Percentiles rank a stretch among this genome's conserved stretches.
These are phyloP conservation scores for Aleiodes alternator DNA, from an alignment of 2,888 invertebrate genomes.

Conservation along the genomic window DNA sequence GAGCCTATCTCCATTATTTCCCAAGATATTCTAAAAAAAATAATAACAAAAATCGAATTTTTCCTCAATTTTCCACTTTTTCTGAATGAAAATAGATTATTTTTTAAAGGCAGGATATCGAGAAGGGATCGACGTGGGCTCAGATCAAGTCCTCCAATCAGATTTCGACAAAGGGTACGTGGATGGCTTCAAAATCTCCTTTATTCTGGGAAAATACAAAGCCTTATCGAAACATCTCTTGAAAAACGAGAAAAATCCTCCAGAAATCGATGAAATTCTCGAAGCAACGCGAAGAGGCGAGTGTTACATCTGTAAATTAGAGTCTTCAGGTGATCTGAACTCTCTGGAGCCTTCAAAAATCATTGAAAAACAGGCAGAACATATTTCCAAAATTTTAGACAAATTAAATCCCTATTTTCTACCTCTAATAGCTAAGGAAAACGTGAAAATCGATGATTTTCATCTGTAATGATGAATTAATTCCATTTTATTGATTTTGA, in stretches of 20 bases:
- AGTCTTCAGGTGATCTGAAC: conserved; percentile 46
- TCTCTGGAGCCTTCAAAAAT: conserved; percentile 60
- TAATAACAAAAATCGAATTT: not conserved
- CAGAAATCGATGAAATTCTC: conserved; percentile 61
- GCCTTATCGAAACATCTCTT: conserved; percentile 63
- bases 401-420: conserved; percentile 64
- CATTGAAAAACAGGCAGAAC: conserved; percentile 64
- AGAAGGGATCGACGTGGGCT: conserved; percentile 83
- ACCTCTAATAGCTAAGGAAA: conserved; percentile 57
- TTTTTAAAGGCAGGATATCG: conserved; percentile 78
- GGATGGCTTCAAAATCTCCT: conserved; percentile 81
- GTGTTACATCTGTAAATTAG: conserved; percentile 65
- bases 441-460: conserved; percentile 46
- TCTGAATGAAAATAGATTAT: not conserved
- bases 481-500: no score
- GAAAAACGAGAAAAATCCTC: conserved; percentile 58
- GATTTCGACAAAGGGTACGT: conserved; percentile 84
- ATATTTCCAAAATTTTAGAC: conserved; percentile 61
- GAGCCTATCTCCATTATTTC: not conserved
- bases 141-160: conserved; percentile 80
- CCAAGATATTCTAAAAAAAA: conserved; percentile 22
- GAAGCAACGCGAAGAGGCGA: conserved; percentile 64
- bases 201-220: conserved; percentile 78
- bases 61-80: conserved; percentile 1
- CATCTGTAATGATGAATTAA: not conserved